These are phyloP conservation scores for Suillia variegata DNA, from an alignment of 2,888 invertebrate species.

Conservation along the genomic window DNA sequence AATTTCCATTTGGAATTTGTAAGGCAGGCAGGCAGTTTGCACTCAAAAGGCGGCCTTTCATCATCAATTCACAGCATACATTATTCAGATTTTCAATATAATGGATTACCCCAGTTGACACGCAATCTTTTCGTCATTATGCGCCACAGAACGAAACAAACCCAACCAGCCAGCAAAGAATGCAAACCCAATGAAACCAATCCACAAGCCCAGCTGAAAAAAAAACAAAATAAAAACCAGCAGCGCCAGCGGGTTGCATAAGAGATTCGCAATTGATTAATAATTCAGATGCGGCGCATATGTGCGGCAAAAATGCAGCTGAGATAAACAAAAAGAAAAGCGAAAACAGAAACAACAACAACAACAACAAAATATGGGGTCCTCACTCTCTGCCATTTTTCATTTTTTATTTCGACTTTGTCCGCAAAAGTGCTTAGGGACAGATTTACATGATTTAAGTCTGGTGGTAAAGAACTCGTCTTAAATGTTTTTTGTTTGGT, in stretches of 20 bases:
- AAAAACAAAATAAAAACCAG: background rate
- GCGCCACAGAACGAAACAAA: constrained; percentile 3
- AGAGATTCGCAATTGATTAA: constrained; percentile 42
- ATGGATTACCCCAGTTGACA: constrained; percentile 31
- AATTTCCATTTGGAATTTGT: no score
- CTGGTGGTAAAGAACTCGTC: no score
- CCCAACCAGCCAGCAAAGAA: no score
- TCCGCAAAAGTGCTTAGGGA: background rate
- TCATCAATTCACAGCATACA: constrained; percentile 9
- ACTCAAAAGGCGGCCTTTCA: background rate
- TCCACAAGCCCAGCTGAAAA: constrained; percentile 13
- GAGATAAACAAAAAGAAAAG: constrained; percentile 16
- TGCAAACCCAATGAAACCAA: constrained; percentile 10
- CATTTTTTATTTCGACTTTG: constrained; percentile 27
- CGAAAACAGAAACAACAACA: constrained; percentile 1
- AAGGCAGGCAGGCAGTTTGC: background rate
- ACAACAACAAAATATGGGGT: constrained; percentile 35
- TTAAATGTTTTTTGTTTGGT: background rate
- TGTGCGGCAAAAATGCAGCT: constrained; percentile 31
- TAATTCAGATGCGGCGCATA: constrained; percentile 52
- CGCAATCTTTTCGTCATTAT: constrained; percentile 32
- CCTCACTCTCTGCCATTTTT: constrained; percentile 47
- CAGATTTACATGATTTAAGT: no score
- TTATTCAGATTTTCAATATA: constrained; percentile 14
- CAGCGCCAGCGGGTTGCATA: constrained; percentile 31